Percentiles rank a stretch among this genome's conserved stretches.
Evolutionary conservation across 1,140 invertebrate genomes (phyloP).

Genomic region (Euglossa dilemma): DNA sequence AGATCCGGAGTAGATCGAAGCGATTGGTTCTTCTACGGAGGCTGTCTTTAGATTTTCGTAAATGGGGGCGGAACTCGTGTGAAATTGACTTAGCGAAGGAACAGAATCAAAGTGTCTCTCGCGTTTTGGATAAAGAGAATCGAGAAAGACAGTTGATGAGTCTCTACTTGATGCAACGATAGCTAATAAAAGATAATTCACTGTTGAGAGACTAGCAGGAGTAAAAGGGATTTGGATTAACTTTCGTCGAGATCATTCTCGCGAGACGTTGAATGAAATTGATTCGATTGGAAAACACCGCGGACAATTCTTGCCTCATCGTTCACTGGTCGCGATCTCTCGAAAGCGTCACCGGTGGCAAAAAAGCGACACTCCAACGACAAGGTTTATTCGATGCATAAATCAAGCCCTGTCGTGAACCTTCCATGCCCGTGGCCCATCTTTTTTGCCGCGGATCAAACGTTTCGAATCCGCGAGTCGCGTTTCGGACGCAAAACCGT

Average conservation of each 20-base stretch:
- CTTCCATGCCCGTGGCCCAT: neutral
- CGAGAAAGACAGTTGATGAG: constrained; percentile 13
- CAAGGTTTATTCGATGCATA: neutral
- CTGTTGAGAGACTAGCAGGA: no score
- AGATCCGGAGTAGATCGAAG: neutral
- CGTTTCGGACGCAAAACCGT: constrained; percentile 2
- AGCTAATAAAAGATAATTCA: constrained; percentile 12
- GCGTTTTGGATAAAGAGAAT: constrained; percentile 17
- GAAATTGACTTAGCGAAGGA: constrained; percentile 18
- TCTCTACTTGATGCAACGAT: constrained; percentile 34
- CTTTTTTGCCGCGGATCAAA: neutral
- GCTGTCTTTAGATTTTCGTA: neutral
- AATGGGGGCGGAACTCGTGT: neutral
- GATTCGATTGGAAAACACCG: no score
- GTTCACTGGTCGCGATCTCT: neutral
- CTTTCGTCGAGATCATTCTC: neutral
- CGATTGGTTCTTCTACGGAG: neutral
- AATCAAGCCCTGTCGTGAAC: neutral
- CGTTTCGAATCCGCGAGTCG: neutral
- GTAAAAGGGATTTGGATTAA: neutral
- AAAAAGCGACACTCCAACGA: neutral
- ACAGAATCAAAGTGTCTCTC: constrained; percentile 4
- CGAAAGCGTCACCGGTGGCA: neutral
- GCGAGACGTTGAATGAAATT: no score
- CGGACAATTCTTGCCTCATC: neutral